These are phyloP conservation scores for Tupaia tana DNA, from an alignment of 2,113 vertebrate species.

Conservation along the genomic window DNA sequence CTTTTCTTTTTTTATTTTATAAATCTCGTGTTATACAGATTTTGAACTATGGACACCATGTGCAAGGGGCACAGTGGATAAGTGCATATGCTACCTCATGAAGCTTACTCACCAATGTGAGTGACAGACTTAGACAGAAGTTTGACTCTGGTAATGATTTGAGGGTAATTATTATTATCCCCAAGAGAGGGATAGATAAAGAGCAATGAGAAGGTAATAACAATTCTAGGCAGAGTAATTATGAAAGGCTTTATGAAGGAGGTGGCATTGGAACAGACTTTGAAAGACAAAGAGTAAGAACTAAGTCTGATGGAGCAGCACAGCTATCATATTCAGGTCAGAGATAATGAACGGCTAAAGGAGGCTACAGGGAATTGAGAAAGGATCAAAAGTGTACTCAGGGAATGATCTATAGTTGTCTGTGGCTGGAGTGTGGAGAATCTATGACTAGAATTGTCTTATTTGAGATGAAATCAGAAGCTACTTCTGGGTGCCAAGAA, in stretches of 20 bases:
- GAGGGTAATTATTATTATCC: conserved; percentile 20
- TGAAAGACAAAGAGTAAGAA: conserved; percentile 38
- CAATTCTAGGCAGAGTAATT: conserved; percentile 50
- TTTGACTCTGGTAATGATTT: background rate
- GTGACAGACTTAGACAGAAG: background rate
- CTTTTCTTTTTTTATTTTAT: no score
- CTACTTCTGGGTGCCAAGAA: conserved; percentile 25
- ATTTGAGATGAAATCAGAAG: conserved; percentile 57
- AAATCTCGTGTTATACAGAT: background rate
- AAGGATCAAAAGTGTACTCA: background rate
- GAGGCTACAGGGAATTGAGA: background rate
- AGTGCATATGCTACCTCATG: background rate
- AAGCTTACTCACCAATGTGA: background rate
- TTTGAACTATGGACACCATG: background rate
- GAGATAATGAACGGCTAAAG: background rate
- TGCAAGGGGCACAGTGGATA: background rate
- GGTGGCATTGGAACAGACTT: background rate
- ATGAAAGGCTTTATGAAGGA: conserved; percentile 24
- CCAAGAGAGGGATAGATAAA: background rate
- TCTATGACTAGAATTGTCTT: conserved; percentile 17
- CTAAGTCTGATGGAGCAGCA: background rate
- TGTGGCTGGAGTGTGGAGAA: background rate
- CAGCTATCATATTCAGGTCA: background rate
- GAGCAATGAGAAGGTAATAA: conserved; percentile 30
- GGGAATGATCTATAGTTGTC: background rate